Evolutionary conservation across 1,140 invertebrate genomes (phyloP), one percentile per base, ranked within the genome.

Genomic region (Dolichoris vasculosae): DNA sequence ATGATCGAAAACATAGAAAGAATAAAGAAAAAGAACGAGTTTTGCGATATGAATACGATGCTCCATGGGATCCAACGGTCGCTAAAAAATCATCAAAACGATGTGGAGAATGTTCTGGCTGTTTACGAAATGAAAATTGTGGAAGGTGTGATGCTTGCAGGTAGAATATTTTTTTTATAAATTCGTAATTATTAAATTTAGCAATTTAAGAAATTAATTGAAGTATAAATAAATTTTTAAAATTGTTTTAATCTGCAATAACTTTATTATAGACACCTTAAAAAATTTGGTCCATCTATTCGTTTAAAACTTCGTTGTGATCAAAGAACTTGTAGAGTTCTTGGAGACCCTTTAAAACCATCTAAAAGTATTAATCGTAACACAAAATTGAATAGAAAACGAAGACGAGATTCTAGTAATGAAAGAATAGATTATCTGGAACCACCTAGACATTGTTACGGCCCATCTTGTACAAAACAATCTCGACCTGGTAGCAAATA

Each of bases 401-500:
- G 93, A 0, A 90, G 91, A 77, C 90, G 94, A 3, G 94, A 95
- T 46, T 94, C 94, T 1, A 94, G 94, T 86, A 94, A 94, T 35
- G 95, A 95, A 89, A 90, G 93, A 59, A 92, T 91, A 55, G 93
- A 94, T 30, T 92, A 93, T 86, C 89, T 94, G 6, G 94, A 94
- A 75, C 85, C 92, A 64, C 94, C 95, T 0, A 91, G 96, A 9
- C 99, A 99, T 88, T 99, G 99, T 92, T 97, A 97, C 91, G 98
- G 98, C 0, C 98, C 98, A 6, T 95, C 95, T 26, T 99, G 99
- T 92, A 94, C 94, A 0, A 95, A 96, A 84, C 95, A 95, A 83
- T 97, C 98, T 0, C 94, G 96, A 15, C 94, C 94, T 43, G 96
- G 96, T 23, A 99, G 98, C 76, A 99, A 99, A 93, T 99, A 99